These are phyloP conservation scores for Acleris literana DNA, from an alignment of 2,888 invertebrate genomes.

Conservation along the genomic window DNA sequence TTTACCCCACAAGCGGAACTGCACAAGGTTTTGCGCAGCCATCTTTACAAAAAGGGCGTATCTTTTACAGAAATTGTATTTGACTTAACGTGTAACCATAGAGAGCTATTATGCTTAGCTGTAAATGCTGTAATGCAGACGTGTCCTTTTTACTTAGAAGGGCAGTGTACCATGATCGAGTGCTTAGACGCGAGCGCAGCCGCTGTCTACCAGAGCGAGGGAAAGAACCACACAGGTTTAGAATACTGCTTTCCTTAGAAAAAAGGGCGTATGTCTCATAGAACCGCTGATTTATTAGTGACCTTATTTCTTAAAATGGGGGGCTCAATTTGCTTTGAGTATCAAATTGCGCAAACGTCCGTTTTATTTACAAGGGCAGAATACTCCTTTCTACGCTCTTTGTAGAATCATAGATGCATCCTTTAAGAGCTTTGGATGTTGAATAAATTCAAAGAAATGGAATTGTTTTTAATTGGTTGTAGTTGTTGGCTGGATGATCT, in stretches of 20 bases:
- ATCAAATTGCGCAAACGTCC: too few species aligned
- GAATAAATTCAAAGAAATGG: constrained; percentile 6
- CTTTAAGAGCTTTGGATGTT: constrained; percentile 1
- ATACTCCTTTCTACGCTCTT: constrained; percentile 40
- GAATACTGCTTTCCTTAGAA: constrained; percentile 18
- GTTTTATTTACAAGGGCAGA: too few species aligned
- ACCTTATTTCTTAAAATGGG: too few species aligned
- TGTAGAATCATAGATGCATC: constrained; percentile 24
- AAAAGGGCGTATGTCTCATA: too few species aligned
- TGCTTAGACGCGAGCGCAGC: constrained; percentile 39
- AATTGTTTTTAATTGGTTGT: constrained; percentile 1
- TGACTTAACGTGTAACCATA: too few species aligned
- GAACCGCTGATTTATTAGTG: too few species aligned
- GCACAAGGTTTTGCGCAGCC: too few species aligned
- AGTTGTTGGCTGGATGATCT: background rate
- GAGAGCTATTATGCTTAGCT: too few species aligned
- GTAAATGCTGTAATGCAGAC: too few species aligned
- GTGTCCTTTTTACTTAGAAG: too few species aligned
- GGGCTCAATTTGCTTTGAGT: too few species aligned
- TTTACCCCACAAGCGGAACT: constrained; percentile 43
- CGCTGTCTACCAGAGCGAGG: constrained; percentile 41
- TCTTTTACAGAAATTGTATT: too few species aligned
- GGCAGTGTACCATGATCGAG: constrained; percentile 40
- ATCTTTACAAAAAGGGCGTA: background rate
- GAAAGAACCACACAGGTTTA: constrained; percentile 46